A percentile compares a stretch with the other conserved stretches of the same genome.
These are phyloP conservation scores for Dione juno DNA, from an alignment of 2,888 invertebrate genomes.

Conservation along the genomic window DNA sequence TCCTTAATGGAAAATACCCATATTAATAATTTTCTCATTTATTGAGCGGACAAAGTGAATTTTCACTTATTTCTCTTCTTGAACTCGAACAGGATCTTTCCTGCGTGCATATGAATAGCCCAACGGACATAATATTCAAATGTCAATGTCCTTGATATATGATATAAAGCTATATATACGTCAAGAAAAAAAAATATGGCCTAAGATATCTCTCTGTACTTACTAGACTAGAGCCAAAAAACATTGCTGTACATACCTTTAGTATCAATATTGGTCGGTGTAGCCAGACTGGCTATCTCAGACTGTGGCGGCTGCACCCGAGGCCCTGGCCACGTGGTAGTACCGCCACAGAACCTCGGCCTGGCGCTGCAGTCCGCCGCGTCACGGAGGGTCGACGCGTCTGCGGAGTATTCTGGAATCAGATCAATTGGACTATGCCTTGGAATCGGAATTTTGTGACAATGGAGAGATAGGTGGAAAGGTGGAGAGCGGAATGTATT, in stretches of 20 bases:
- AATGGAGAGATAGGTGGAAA: background rate
- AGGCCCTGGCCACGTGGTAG: conserved; percentile 82
- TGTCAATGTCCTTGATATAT: no score
- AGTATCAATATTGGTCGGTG: conserved; percentile 75
- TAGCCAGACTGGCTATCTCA: conserved; percentile 71
- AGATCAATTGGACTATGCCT: conserved; percentile 40
- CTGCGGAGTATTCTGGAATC: conserved; percentile 74
- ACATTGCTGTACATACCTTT: conserved; percentile 65
- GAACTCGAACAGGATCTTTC: background rate
- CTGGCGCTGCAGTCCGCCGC: conserved; percentile 80
- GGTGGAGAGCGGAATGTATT: background rate
- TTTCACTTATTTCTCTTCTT: background rate
- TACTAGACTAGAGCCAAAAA: background rate
- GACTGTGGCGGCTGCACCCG: conserved; percentile 76
- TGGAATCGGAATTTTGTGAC: background rate
- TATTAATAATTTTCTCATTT: background rate
- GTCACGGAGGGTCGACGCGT: conserved; percentile 76
- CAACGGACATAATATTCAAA: no score
- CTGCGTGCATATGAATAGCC: background rate
- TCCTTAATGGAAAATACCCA: conserved; percentile 3
- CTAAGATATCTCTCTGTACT: background rate
- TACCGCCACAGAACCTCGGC: conserved; percentile 84
- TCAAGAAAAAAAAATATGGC: no score
- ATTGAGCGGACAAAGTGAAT: background rate
- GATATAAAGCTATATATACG: no score